Percentiles rank a stretch among this genome's conserved stretches.
phyloP scores from a whole-genome alignment of 2,797 vertebrate species.

The Clarias fuscus region DNA sequence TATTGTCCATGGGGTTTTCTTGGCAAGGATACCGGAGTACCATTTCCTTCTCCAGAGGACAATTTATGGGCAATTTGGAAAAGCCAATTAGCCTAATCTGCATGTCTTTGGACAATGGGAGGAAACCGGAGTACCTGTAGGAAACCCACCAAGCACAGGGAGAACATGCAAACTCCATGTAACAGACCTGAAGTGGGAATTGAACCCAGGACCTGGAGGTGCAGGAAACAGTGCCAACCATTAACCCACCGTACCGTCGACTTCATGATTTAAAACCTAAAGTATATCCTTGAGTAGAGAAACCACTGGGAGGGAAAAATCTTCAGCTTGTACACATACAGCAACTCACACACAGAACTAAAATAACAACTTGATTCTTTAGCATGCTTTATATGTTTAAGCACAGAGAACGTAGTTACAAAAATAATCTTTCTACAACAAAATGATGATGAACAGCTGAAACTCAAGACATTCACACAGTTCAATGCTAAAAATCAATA shows the following conservation, averaged over 20 bases:
- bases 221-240: no score
- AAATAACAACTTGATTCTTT: background rate
- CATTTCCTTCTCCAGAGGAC: no score
- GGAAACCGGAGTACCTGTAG: no score
- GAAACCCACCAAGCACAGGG: no score
- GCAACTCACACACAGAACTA: background rate
- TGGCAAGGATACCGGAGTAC: no score
- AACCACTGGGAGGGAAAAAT: background rate
- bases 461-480: background rate
- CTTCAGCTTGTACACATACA: background rate
- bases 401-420: background rate
- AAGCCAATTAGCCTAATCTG: no score
- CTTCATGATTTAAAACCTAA: background rate
- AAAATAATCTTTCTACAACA: slow-evolving; percentile 21
- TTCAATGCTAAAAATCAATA: background rate
- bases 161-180: no score
- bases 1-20: no score
- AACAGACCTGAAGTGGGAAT: no score
- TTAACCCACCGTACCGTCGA: background rate
- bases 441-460: background rate
- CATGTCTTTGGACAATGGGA: no score
- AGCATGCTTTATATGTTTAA: slow-evolving; percentile 12
- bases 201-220: no score
- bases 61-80: no score
- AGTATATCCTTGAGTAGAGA: background rate